phyloP scores from a whole-genome alignment of 2,888 invertebrate species.

The Tanytarsus gracilentus region DNA sequence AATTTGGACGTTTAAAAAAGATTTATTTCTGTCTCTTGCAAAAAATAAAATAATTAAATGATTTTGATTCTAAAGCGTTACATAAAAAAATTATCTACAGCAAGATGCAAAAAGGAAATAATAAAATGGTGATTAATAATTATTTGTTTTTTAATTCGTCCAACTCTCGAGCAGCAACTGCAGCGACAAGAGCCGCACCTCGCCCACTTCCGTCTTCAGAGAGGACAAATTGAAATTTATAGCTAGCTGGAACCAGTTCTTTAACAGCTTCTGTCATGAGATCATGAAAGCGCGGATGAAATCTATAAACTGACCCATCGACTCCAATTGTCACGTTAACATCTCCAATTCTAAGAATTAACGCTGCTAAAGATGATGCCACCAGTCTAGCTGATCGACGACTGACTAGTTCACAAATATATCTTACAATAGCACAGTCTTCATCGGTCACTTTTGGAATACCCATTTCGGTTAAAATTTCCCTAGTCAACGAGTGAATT shows the following conservation, averaged over 20 bases:
- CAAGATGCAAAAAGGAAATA: too few species aligned
- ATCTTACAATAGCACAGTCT: slow-evolving; percentile 78
- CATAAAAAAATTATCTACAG: too few species aligned
- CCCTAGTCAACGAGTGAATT: slow-evolving; percentile 43
- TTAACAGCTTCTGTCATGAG: slow-evolving; percentile 78
- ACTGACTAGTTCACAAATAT: slow-evolving; percentile 79
- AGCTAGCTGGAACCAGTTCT: slow-evolving; percentile 55
- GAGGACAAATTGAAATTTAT: slow-evolving; percentile 52
- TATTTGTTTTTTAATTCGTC: too few species aligned
- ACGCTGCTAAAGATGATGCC: slow-evolving; percentile 71
- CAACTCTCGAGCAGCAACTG: slow-evolving; percentile 58
- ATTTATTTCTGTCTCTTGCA: too few species aligned
- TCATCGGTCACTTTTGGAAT: slow-evolving; percentile 67
- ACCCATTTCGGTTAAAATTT: slow-evolving; percentile 71
- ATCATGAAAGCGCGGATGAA: slow-evolving; percentile 86
- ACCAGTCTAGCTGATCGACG: slow-evolving; percentile 80
- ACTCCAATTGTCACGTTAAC: slow-evolving; percentile 53
- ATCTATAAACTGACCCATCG: slow-evolving; percentile 89
- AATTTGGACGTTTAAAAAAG: too few species aligned
- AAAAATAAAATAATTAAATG: too few species aligned
- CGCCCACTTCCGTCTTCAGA: slow-evolving; percentile 87
- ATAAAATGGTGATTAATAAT: too few species aligned
- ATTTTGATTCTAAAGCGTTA: too few species aligned
- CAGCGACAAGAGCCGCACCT: slow-evolving; percentile 85
- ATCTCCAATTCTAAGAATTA: slow-evolving; percentile 77